These are phyloP conservation scores for Uropetala carovei DNA, from an alignment of 2,888 invertebrate genomes.

Conservation along the genomic window DNA sequence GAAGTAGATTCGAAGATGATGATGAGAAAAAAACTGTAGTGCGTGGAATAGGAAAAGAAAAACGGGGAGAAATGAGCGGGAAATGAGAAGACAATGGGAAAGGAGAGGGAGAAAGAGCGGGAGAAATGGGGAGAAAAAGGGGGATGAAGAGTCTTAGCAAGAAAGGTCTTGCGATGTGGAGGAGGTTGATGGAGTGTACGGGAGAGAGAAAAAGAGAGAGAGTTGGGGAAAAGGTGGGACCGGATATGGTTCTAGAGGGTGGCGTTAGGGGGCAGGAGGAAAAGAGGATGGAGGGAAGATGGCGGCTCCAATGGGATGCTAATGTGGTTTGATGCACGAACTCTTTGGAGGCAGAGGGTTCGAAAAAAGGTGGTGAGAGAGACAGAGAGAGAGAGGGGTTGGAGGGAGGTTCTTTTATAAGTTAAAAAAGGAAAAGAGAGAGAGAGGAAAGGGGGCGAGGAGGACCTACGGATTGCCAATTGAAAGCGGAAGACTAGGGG, in stretches of 20 bases:
- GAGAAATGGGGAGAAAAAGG: neutral
- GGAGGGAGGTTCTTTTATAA: neutral
- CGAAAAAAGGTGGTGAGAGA: constrained; percentile 7
- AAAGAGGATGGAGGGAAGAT: neutral
- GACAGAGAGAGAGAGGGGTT: neutral
- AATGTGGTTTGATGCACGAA: constrained; percentile 62
- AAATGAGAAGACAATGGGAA: constrained; percentile 11
- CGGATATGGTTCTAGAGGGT: neutral
- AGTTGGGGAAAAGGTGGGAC: neutral
- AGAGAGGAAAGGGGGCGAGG: neutral
- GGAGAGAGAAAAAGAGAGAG: neutral
- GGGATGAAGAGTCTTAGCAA: too few relatives aligned
- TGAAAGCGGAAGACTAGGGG: neutral
- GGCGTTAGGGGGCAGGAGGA: neutral
- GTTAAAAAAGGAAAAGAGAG: neutral
- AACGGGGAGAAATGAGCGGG: constrained; percentile 29
- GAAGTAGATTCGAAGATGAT: constrained; percentile 33
- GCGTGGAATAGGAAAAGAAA: neutral
- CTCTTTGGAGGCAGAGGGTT: constrained; percentile 16
- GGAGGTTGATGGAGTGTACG: too few relatives aligned
- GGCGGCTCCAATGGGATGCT: constrained; percentile 37
- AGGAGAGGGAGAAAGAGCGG: too few relatives aligned
- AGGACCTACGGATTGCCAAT: constrained; percentile 9
- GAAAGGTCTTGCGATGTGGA: too few relatives aligned
- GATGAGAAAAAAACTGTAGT: constrained; percentile 7